Evolutionary conservation across 2,797 vertebrate species (phyloP).

Genomic region (Discoglossus pictus): DNA sequence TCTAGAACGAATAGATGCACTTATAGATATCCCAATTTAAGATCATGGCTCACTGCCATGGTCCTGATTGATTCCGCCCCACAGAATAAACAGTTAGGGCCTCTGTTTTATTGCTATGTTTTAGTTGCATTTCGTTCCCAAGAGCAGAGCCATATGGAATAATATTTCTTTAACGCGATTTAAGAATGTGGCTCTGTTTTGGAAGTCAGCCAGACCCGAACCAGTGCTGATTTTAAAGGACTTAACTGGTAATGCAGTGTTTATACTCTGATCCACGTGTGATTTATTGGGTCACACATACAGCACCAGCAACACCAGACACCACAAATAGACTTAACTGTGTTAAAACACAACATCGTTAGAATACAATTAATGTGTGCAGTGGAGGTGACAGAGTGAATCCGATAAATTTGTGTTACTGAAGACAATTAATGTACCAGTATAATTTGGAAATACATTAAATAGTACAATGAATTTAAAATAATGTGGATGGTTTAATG

Average conservation of each 20-base stretch:
- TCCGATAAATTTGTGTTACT: conserved; percentile 66
- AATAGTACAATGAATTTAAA: too few relatives aligned
- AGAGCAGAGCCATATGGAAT: conserved; percentile 24
- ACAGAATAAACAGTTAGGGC: conserved; percentile 43
- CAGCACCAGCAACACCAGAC: conserved; percentile 14
- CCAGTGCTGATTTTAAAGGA: neutral
- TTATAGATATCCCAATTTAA: conserved; percentile 14
- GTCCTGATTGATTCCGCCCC: conserved; percentile 36
- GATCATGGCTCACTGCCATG: conserved; percentile 31
- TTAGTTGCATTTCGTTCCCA: conserved; percentile 8
- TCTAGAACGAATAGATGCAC: neutral
- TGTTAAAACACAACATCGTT: conserved; percentile 56
- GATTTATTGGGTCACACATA: conserved; percentile 18
- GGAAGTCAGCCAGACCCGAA: conserved; percentile 9
- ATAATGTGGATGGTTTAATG: too few relatives aligned
- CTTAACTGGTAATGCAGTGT: conserved; percentile 24
- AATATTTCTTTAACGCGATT: conserved; percentile 28
- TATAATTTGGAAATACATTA: too few relatives aligned
- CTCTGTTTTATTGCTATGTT: conserved; percentile 30
- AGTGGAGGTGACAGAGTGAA: conserved; percentile 69
- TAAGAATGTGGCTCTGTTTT: conserved; percentile 30
- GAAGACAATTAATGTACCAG: conserved; percentile 69
- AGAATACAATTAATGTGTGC: conserved; percentile 66
- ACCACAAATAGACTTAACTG: conserved; percentile 55
- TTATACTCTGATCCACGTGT: conserved; percentile 16